These are phyloP conservation scores for Anoplolepis gracilipes DNA, from an alignment of 1,140 invertebrate species.

Conservation along the genomic window DNA sequence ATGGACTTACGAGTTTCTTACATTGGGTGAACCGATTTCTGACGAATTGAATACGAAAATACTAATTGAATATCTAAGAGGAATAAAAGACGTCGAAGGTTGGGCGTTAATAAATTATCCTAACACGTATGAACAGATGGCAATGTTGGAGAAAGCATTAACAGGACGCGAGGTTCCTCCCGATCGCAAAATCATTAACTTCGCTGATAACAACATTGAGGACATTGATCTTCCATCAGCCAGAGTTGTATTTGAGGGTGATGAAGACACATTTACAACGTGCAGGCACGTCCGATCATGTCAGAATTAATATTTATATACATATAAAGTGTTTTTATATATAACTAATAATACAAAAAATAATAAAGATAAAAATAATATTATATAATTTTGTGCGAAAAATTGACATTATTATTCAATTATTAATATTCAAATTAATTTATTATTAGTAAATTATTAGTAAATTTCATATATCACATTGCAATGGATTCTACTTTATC, in stretches of 20 bases:
- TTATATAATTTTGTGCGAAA: not conserved
- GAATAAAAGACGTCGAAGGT: slow-evolving; percentile 84
- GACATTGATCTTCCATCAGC: slow-evolving; percentile 82
- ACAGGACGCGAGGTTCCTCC: slow-evolving; percentile 79
- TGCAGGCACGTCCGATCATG: slow-evolving; percentile 34
- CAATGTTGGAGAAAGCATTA: slow-evolving; percentile 86
- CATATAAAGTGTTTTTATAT: not conserved
- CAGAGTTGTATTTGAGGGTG: slow-evolving; percentile 81
- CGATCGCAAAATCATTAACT: slow-evolving; percentile 73
- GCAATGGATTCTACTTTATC: not conserved
- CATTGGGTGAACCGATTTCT: slow-evolving; percentile 85
- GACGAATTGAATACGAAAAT: slow-evolving; percentile 86
- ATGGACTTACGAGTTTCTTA: slow-evolving; percentile 86
- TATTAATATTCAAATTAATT: not conserved
- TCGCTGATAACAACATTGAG: slow-evolving; percentile 82
- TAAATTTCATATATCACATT: not conserved
- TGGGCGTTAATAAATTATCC: slow-evolving; percentile 89
- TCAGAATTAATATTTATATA: not conserved
- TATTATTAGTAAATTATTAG: not conserved
- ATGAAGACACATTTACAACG: slow-evolving; percentile 65
- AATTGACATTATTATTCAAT: slow-evolving; percentile 1
- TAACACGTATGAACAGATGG: slow-evolving; percentile 86
- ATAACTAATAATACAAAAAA: not conserved
- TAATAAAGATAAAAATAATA: not conserved
- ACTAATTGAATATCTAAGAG: slow-evolving; percentile 87